Base-by-base conservation (phyloP, 2,113 vertebrate species). In the Malurus elegans region DNA sequence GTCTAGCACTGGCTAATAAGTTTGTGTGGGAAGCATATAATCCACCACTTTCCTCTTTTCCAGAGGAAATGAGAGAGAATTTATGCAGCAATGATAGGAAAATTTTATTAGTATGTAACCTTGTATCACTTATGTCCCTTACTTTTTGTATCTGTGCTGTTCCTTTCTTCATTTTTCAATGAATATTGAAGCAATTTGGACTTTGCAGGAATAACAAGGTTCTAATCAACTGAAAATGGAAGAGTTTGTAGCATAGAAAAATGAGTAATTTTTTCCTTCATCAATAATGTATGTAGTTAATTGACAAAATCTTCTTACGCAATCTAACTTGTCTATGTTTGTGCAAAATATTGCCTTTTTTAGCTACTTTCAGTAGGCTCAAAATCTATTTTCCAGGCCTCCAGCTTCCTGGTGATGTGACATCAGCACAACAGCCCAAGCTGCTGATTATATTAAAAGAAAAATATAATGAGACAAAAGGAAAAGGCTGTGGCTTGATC, bases 401-500 rank as follows among this genome's bases (percentile, higher is more conserved):
- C 54, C 72, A 73, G 58, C 82, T 98, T 97, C 97, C 95, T 96
- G 97, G 88, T 93, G 95, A 93, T 32, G 45, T 95, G 94, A 94
- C 94, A 85, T 97, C 93, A 95, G 69, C 84, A 79, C 78, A 97
- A 83, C 85, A 96, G 58, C 72, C 36, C 47, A 92, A 96, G 83
- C 53, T 73, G 53, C 50, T 97, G 93, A 97, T 97, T 97, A 94
- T 94, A 94, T 95, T 95, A 86, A 91, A 95, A 95, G 86, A 74
- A 73, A 71, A 95, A 94, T 94, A 93, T 81, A 97, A 94, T 65
- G 32, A 86, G 87, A 95, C 84, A 92, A 94, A 97, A 76, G 79
- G 96, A 61, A 58, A 88, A 94, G 70, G 28, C 50, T 89, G 29
- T 73, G 60, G 40, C 92, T 96, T 95, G 90, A 95, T 97, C 69